Base-by-base conservation (phyloP, 2,797 vertebrate genomes). In the Silurus lanzhouensis region DNA sequence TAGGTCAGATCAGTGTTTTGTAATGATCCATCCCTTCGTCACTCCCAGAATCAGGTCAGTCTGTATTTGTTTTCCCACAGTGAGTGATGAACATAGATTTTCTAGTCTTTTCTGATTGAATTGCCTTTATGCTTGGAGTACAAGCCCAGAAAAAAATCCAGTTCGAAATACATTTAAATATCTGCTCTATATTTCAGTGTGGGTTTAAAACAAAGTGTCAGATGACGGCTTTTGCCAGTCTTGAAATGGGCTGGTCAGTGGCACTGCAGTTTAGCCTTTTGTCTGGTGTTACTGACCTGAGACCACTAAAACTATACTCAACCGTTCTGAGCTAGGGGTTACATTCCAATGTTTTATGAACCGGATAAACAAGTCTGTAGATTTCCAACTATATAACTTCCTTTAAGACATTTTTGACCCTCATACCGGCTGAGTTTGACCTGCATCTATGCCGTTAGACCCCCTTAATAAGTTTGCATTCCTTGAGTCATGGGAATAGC, bases 21-120 rank as follows among this genome's bases (percentile, higher is more conserved):
- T 75, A 91, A 91, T 84, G 72, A 88, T 81, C 80, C 63, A 82
- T 55, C 55, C 6, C 20, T 44, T 58, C 2, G 6, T 92, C 93
- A 89, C 93, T 90, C 6, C 76, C 83, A 88, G 67, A 94, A 92
- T 87, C 88, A 92, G 93, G 93, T 93, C 94, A 93, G 90, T 82
- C 70, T 83, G 85, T 88, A 89, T 89, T 87, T 85, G 85, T 84
- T 93, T 92, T 77, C 91, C 92, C 87, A 90, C 88, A 87, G 85
- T 90, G 86, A 91, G 90, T 88, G 90, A 92, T 86, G 76, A 79
- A 64, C 15, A 52, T 14, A 84, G 85, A 87, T 90, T 93, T 92
- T 68, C 44, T 44, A 64, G 84, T 84, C 27, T 58, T 77, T 63
- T 14, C 72, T 75, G 90, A 92, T 93, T 91, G 87, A 90, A 87